Percentiles rank a stretch among this genome's conserved stretches.
phyloP scores from a whole-genome alignment of 2,797 vertebrate genomes.

The Vireo griseus region DNA sequence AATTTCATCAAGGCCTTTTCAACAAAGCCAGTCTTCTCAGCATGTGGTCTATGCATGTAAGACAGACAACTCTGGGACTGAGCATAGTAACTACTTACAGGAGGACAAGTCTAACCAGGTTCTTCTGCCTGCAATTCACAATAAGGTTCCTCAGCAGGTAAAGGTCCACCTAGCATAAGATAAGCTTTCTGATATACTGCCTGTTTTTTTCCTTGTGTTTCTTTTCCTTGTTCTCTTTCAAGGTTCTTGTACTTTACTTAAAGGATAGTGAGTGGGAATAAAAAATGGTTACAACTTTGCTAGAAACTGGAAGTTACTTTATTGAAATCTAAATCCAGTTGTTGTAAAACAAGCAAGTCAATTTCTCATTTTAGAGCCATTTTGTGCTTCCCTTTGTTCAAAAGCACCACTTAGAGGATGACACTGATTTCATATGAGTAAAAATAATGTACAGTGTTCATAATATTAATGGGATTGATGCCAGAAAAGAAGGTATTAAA shows the following conservation, averaged over 20 bases:
- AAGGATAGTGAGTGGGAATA: not conserved
- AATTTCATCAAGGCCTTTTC: slow-evolving; percentile 78
- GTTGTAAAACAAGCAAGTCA: not conserved
- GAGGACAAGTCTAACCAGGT: slow-evolving; percentile 71
- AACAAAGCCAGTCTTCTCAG: slow-evolving; percentile 79
- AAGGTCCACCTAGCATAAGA: not conserved
- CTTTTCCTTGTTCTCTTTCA: not conserved
- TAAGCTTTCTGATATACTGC: not conserved
- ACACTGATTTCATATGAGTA: not conserved
- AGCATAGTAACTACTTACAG: slow-evolving; percentile 64
- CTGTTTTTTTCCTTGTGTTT: not conserved
- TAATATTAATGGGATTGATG: not conserved
- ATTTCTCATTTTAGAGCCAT: not conserved
- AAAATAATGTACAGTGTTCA: not conserved
- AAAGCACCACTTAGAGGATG: not conserved
- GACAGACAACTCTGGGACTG: slow-evolving; percentile 64
- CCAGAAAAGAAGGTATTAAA: not conserved
- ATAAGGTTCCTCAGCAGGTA: slow-evolving; percentile 80
- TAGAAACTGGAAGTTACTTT: not conserved
- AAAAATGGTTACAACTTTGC: not conserved
- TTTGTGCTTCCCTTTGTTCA: not conserved
- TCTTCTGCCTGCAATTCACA: slow-evolving; percentile 77
- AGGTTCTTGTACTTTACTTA: not conserved
- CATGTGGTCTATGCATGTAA: slow-evolving; percentile 75
- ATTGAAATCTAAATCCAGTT: not conserved